Percentiles rank a stretch among this genome's conserved stretches.
These are phyloP conservation scores for Eudyptes chrysolophus DNA, from an alignment of 2,113 vertebrate species.

Conservation along the genomic window DNA sequence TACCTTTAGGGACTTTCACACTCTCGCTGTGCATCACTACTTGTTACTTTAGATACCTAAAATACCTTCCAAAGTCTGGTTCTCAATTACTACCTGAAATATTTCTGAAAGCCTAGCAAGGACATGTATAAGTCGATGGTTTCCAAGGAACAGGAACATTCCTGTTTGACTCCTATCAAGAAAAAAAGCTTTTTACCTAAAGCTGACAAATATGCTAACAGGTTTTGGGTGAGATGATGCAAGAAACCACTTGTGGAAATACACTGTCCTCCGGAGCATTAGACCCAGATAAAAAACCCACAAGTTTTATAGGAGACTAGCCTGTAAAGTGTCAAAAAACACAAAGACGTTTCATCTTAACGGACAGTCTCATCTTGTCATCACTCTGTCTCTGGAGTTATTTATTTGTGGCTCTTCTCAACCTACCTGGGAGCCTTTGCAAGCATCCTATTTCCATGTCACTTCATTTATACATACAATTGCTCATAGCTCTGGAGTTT, in stretches of 20 bases:
- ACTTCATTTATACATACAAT: fast-evolving
- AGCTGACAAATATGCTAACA: not conserved
- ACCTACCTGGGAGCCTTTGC: not conserved
- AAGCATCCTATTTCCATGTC: too few species aligned
- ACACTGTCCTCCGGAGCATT: not conserved
- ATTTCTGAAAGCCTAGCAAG: not conserved
- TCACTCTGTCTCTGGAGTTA: not conserved
- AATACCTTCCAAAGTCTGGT: not conserved
- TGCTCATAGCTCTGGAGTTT: not conserved
- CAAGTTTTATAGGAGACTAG: not conserved
- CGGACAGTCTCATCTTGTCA: not conserved
- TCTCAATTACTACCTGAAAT: not conserved
- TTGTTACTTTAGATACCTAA: not conserved
- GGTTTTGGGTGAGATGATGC: not conserved
- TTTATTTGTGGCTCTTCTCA: not conserved
- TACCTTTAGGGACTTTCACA: not conserved
- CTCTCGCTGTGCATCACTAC: not conserved
- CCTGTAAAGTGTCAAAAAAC: not conserved
- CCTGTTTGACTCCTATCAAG: not conserved
- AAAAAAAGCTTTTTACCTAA: not conserved
- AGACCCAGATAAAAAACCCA: not conserved
- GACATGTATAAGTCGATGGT: fast-evolving
- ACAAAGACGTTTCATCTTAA: not conserved
- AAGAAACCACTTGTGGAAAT: not conserved
- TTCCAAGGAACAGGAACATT: not conserved